A percentile compares a stretch with the other conserved stretches of the same genome.
These are phyloP conservation scores for Hypomesus transpacificus DNA, from an alignment of 2,113 vertebrate genomes.

Conservation along the genomic window DNA sequence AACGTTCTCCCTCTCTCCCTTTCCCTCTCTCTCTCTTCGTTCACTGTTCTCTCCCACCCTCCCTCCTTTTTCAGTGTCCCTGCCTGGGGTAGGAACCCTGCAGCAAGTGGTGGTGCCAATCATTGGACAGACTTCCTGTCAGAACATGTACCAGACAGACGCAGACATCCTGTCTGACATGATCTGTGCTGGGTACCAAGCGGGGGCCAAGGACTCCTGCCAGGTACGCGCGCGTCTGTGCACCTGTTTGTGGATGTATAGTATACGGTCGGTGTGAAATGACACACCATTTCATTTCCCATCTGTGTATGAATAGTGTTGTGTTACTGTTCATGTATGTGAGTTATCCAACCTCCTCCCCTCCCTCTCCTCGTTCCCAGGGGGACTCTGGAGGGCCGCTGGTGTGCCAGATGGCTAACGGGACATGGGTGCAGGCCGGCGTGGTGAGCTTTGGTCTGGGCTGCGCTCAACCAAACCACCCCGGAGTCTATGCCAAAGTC, in stretches of 20 bases:
- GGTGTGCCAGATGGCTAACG: conserved; percentile 63
- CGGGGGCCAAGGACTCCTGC: conserved; percentile 73
- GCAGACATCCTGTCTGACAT: conserved; percentile 67
- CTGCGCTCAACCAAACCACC: conserved; percentile 62
- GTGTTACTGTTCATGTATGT: conserved; percentile 5
- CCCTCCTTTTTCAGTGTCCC: conserved; percentile 51
- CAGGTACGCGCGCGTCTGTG: conserved; percentile 61
- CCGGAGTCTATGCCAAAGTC: conserved; percentile 71
- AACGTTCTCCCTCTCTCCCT: not conserved
- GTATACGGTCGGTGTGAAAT: too few relatives aligned
- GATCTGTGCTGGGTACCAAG: conserved; percentile 72
- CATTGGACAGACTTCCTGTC: conserved; percentile 64
- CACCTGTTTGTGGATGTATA: too few relatives aligned
- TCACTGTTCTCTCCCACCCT: not conserved
- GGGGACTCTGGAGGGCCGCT: conserved; percentile 77
- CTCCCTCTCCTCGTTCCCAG: conserved; percentile 35
- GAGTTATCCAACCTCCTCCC: not conserved
- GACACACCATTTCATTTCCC: too few relatives aligned
- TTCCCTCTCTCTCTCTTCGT: not conserved
- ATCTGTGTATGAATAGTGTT: not conserved
- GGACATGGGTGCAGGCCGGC: conserved; percentile 74
- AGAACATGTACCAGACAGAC: conserved; percentile 58
- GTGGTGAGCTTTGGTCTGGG: conserved; percentile 74
- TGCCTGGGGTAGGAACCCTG: conserved; percentile 54
- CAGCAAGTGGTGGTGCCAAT: conserved; percentile 73